Evolutionary conservation across 1,140 invertebrate species (phyloP), one percentile per base, ranked within the genome.

Genomic region (Diorhabda elongata): DNA sequence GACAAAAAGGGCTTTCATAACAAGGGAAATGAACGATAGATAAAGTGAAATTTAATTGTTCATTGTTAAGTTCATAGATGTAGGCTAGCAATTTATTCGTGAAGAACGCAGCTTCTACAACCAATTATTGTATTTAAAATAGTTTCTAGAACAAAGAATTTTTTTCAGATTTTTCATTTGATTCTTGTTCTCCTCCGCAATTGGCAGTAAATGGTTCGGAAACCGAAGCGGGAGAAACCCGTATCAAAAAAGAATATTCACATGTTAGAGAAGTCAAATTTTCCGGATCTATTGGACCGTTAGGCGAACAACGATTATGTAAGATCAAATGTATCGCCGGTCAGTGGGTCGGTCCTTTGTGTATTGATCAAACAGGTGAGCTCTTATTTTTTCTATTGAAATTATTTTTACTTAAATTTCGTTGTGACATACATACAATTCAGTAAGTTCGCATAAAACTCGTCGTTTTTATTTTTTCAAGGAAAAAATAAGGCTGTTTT

Each of bases 261-360:
- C 74, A 77, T 47, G 80, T 87, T 2, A 81, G 83, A 9, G 86
- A 88, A 74, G 86, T 88, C 43, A 84, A 85, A 73, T 93, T 93
- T 81, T 86, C 89, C 8, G 90, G 88, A 5, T 80, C 89, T 62
- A 85, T 91, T 73, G 87, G 88, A 11, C 87, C 88, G 26, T 77
- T 88, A 68, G 86, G 88, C 68, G 88, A 90, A 78, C 83, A 85
- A 66, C 80, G 90, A 26, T 84, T 91, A 3, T 93, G 91, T 80
- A 93, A 92, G 79, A 91, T 93, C 64, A 91, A 92, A 80, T 92
- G 91, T 75, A 87, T 92, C 58, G 89, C 89, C 74, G 91, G 90
- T 58, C 87, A 90, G 75, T 92, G 91, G 91, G 88, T 92, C 57
- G 91, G 91, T 8, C 91, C 91, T 42, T 78, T 90, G 26, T 91